These are phyloP conservation scores for Venturia canescens DNA, from an alignment of 1,140 invertebrate species.

Conservation along the genomic window DNA sequence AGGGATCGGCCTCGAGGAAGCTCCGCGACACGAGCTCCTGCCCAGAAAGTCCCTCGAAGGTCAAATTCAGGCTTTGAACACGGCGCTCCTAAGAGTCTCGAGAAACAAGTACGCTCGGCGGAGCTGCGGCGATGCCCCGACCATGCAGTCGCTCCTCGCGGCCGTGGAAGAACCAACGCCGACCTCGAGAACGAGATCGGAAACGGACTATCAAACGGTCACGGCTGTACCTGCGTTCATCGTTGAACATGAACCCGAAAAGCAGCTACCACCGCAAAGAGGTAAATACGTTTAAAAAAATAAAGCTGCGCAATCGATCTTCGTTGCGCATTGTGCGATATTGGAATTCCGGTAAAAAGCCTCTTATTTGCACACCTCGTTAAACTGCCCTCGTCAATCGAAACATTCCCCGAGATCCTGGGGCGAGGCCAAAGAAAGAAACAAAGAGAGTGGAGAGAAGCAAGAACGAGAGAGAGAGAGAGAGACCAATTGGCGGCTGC, in stretches of 20 bases:
- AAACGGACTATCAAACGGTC: constrained; percentile 77
- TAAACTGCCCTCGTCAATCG: not conserved
- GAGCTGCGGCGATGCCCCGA: constrained; percentile 69
- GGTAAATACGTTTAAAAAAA: constrained; percentile 21
- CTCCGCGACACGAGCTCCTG: constrained; percentile 56
- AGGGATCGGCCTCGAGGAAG: constrained; percentile 61
- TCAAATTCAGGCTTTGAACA: constrained; percentile 63
- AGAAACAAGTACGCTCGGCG: constrained; percentile 70
- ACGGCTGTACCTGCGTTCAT: constrained; percentile 78
- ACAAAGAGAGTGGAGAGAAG: no score
- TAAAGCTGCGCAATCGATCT: not conserved
- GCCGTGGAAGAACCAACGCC: constrained; percentile 61
- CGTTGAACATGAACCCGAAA: constrained; percentile 76
- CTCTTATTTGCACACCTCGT: no score
- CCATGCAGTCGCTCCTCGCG: constrained; percentile 64
- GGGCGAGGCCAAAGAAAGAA: not conserved
- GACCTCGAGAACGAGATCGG: constrained; percentile 55
- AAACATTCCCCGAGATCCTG: constrained; percentile 15
- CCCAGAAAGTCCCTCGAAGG: constrained; percentile 59
- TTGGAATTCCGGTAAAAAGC: no score
- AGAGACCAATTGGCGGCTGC: constrained; percentile 1
- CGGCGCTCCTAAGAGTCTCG: constrained; percentile 63
- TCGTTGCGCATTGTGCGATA: no score
- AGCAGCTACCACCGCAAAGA: constrained; percentile 60
- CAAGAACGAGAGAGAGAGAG: no score